Evolutionary conservation across 2,113 vertebrate species (phyloP).

Genomic region (Alexandromys fortis): DNA sequence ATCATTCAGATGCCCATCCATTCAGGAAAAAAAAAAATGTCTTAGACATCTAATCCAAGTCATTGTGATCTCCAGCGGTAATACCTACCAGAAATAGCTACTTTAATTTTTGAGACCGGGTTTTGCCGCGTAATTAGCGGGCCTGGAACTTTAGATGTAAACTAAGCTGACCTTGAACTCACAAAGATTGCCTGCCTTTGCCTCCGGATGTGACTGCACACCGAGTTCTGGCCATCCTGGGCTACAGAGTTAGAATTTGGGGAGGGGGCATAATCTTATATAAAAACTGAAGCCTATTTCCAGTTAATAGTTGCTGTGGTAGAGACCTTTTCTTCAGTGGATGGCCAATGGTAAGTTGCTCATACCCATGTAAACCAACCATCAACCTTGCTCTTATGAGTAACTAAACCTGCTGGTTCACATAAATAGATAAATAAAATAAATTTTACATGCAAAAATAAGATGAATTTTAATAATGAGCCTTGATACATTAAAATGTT

Average conservation of each 20-base stretch:
- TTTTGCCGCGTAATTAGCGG: too few species aligned
- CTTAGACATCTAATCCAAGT: neutral
- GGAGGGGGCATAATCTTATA: neutral
- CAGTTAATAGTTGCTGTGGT: neutral
- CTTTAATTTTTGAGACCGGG: neutral
- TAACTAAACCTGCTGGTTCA: neutral
- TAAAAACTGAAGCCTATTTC: neutral
- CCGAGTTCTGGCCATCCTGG: too few species aligned
- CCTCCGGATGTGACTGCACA: neutral
- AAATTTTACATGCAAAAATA: neutral
- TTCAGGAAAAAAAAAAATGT: neutral
- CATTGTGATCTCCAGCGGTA: neutral
- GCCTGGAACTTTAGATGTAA: neutral
- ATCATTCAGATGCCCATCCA: slow-evolving; percentile 4
- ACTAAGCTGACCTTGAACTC: neutral
- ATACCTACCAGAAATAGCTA: neutral
- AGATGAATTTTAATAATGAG: slow-evolving; percentile 47
- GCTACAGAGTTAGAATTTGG: neutral
- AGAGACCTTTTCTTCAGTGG: neutral
- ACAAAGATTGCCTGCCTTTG: neutral
- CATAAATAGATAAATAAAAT: neutral
- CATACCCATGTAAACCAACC: neutral
- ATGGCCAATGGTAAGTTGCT: neutral
- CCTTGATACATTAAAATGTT: neutral
- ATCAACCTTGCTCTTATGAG: neutral